A percentile compares a stretch with the other conserved stretches of the same genome.
These are phyloP conservation scores for Bradypus variegatus DNA, from an alignment of 2,797 vertebrate species.

Conservation along the genomic window DNA sequence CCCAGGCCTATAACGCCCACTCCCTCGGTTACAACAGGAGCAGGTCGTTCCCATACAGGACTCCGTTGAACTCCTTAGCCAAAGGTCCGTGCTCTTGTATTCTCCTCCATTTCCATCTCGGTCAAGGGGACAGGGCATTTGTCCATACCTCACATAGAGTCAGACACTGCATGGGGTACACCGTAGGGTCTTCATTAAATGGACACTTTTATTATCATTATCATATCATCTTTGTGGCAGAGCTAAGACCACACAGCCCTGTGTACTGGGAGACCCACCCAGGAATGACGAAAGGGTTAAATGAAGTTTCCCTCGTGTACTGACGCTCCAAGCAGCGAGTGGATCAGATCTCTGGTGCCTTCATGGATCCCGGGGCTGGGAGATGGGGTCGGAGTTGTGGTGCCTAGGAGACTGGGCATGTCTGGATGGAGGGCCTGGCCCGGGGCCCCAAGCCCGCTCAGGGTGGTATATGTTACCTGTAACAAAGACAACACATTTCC, in stretches of 20 bases:
- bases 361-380: fast-evolving
- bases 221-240: neutral
- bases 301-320: fast-evolving
- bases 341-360: neutral
- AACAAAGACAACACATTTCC: neutral
- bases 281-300: neutral
- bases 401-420: neutral
- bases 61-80: neutral
- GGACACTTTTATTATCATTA: neutral
- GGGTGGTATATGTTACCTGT: neutral
- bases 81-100: fast-evolving
- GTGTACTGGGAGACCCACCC: neutral
- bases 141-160: neutral
- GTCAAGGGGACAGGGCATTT: neutral
- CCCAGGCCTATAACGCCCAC: neutral
- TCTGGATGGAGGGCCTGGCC: neutral
- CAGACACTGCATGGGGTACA: fast-evolving
- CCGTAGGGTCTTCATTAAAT: neutral
- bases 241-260: neutral
- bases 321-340: neutral
- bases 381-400: neutral
- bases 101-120: neutral
- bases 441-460: neutral
- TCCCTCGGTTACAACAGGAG: fast-evolving
- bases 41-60: neutral